These are phyloP conservation scores for Brachynemurus nebulosus DNA, from an alignment of 2,888 invertebrate species.

Conservation along the genomic window DNA sequence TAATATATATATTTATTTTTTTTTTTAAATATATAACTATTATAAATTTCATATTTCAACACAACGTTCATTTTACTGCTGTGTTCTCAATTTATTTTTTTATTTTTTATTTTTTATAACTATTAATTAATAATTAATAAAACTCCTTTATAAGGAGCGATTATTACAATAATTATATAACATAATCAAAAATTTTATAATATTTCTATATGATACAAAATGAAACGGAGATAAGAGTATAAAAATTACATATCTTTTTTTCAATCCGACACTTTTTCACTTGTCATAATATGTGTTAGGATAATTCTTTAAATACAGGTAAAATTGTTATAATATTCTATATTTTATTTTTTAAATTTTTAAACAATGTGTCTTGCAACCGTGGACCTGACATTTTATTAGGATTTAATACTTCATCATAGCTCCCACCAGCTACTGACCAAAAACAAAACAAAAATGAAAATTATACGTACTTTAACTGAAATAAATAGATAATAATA, in stretches of 20 bases:
- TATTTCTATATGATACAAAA: constrained; percentile 10
- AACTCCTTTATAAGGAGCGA: constrained; percentile 5
- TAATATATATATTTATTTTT: constrained; percentile 6
- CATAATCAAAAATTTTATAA: constrained; percentile 6
- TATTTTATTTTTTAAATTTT: neutral
- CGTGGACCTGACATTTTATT: neutral
- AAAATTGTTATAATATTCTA: neutral
- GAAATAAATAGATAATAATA: too few species aligned
- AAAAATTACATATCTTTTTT: constrained; percentile 9
- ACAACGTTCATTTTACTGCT: neutral
- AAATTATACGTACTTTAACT: too few species aligned
- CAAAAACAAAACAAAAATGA: too few species aligned
- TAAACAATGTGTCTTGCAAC: neutral
- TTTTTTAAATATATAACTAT: constrained; percentile 5
- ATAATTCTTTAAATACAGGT: neutral
- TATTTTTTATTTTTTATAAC: constrained; percentile 1
- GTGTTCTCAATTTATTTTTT: constrained; percentile 1
- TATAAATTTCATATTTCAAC: neutral
- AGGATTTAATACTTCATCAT: too few species aligned
- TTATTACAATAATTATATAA: constrained; percentile 5
- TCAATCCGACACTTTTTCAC: neutral
- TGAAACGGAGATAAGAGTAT: constrained; percentile 9
- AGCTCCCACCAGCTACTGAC: too few species aligned
- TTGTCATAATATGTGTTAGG: neutral
- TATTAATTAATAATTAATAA: neutral